phyloP scores from a whole-genome alignment of 2,113 vertebrate species.

The Gracilinanus agilis region DNA sequence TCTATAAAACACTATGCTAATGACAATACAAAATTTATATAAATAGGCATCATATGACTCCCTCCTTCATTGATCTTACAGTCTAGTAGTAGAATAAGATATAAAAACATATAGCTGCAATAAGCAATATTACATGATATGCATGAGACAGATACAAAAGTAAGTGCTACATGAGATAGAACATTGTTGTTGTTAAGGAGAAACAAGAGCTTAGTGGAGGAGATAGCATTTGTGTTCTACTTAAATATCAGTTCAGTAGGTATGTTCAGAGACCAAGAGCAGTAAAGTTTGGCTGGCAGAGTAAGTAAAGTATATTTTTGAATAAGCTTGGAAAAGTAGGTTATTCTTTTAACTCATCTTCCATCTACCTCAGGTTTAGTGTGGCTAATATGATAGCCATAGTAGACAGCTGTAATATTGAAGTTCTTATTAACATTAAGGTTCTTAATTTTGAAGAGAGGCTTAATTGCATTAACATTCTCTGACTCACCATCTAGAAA shows the following conservation, averaged over 20 bases:
- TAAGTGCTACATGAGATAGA: not conserved
- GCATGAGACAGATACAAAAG: not conserved
- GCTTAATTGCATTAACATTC: not conserved
- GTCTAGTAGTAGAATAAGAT: not conserved
- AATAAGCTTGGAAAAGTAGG: not conserved
- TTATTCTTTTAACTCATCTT: not conserved
- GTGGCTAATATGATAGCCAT: not conserved
- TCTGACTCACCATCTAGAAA: not conserved
- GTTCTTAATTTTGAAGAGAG: not conserved
- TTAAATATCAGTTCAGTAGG: not conserved
- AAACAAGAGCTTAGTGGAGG: not conserved
- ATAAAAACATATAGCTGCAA: not conserved
- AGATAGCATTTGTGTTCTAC: not conserved
- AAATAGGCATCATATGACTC: not conserved
- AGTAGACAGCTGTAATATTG: not conserved
- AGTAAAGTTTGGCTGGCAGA: not conserved
- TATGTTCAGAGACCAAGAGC: not conserved
- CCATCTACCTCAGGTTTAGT: not conserved
- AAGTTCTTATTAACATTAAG: not conserved
- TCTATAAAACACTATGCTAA: not conserved
- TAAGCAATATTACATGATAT: not conserved
- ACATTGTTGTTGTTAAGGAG: not conserved
- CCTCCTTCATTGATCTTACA: not conserved
- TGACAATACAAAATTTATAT: not conserved
- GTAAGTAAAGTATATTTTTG: not conserved